These are phyloP conservation scores for Chaetops frenatus DNA, from an alignment of 2,113 vertebrate species.

Conservation along the genomic window DNA sequence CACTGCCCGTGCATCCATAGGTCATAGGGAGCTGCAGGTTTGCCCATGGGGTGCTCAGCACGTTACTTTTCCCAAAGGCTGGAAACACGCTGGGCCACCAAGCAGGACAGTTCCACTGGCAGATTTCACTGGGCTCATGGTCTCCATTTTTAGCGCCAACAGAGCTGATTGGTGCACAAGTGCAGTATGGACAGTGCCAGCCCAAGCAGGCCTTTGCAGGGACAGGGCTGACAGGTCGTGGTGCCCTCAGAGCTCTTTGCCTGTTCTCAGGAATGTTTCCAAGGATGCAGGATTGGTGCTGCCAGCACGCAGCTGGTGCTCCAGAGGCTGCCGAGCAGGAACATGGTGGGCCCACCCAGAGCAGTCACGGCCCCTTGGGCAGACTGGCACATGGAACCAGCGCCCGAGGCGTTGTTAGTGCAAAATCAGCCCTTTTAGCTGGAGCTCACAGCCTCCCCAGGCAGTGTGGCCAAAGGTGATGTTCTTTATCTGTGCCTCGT, in stretches of 20 bases:
- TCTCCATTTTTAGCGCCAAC: background rate
- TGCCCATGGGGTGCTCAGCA: fast-evolving
- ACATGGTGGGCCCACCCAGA: fast-evolving
- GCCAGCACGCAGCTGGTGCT: fast-evolving
- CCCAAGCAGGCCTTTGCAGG: background rate
- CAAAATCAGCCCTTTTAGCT: background rate
- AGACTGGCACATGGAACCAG: fast-evolving
- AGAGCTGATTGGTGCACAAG: background rate
- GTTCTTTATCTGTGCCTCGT: background rate
- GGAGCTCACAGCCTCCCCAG: background rate
- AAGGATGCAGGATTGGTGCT: background rate
- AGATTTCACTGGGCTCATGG: background rate
- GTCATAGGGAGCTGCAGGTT: fast-evolving
- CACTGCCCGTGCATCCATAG: fast-evolving
- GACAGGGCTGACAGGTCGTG: background rate
- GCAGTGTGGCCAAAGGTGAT: conserved; percentile 36
- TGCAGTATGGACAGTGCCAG: background rate
- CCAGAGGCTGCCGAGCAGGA: background rate
- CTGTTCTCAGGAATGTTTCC: fast-evolving
- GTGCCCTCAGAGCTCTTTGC: fast-evolving
- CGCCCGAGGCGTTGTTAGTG: fast-evolving
- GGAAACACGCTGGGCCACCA: background rate
- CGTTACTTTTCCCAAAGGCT: fast-evolving
- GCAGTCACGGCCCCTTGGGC: background rate
- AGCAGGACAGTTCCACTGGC: background rate